Evolutionary conservation across 2,888 invertebrate species (phyloP), one percentile per base, ranked within the genome.

Genomic region (Ptychoptera albimana): DNA sequence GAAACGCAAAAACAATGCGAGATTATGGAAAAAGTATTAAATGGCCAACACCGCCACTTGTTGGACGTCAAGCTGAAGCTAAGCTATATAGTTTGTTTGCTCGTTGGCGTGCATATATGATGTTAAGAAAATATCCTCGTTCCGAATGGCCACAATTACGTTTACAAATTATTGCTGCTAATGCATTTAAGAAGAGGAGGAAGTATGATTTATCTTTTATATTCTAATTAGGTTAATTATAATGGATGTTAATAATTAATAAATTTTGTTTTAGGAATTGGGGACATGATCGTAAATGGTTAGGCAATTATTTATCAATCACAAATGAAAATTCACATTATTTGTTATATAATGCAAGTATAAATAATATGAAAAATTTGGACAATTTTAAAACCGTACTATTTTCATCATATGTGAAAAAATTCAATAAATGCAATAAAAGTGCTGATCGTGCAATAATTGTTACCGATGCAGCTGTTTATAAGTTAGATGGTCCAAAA

Each of bases 71-170:
- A 12, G 76, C 77, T 2, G 73, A 80, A 11, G 67, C 74, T 2
- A 61, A 74, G 14, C 66, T 84, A 48, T 73, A 70, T 44, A 67
- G 67, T 41, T 74, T 82, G 11, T 82, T 74, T 57, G 72, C 79
- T n/a, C 71, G 82, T 51, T 96, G 94, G 94, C 71, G 91, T 46
- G 93, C 92, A 0, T 79, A 72, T 65, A 86, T 86, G 74, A 77
- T 87, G 44, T 73, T 96, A n/a, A 71, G 74, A 53, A 79, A 79
- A 46, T 75, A 91, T 50, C 89, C 88, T 2, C 68, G 75, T 46
- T 72, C 75, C 31, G 88, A 93, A 57, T 88, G 94, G 88, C 84
- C 88, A 8, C 84, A 89, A 61, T 73, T 96, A 52, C 73, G 80
- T 46, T 62, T 86, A 46, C 88, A 88, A 68, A 78, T 86, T 51